Base-by-base conservation (phyloP, 2,888 invertebrate species). In the Troilus luridus region DNA sequence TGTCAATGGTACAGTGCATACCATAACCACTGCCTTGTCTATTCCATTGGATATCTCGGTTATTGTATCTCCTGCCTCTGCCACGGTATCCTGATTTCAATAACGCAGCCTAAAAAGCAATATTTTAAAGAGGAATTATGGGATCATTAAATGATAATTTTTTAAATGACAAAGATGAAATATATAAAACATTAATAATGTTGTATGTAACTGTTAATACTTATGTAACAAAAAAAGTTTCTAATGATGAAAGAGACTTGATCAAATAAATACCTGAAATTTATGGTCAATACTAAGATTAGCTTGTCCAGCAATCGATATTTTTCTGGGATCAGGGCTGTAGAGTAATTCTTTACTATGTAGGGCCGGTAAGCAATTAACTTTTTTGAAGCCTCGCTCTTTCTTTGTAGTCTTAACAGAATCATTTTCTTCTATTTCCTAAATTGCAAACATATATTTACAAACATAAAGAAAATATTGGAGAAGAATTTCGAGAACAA, bases 11-110 rank as follows among this genome's bases (percentile, higher is more conserved):
- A 58, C 90, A 90, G 64, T 91, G 91, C 77, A 88, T 81, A 19
- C 91, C 91, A 88, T 91, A 91, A n/a, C 91, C 91, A 77, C 90
- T 90, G 10, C 91, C 91, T 21, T 91, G 91, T 3, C 88, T 91
- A 59, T 85, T 64, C 81, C 88, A 90, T 10, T 91, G 56, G 9
- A 88, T 60, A 19, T 92, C 91, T 24, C 77, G 64, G 54, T 72
- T 72, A 14, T 72, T 58, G 77, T 89, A 77, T 0, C 62, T 14
- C 14, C 88, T 72, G 14, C 85, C 88, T 54, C 85, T 58, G 56
- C 72, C 58, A 10, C 56, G 85, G 6, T 56, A 58, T n/a, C 85
- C 85, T 21, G 56, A 21, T 85, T 58, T 85, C n/a, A 58, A n/a
- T 58, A 58, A 85, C 12, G 85, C 1, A n/a, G 85, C 85, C 85